Conservation (phyloP, 2,113 vertebrate genomes). For the Vireo altiloquus region DNA sequence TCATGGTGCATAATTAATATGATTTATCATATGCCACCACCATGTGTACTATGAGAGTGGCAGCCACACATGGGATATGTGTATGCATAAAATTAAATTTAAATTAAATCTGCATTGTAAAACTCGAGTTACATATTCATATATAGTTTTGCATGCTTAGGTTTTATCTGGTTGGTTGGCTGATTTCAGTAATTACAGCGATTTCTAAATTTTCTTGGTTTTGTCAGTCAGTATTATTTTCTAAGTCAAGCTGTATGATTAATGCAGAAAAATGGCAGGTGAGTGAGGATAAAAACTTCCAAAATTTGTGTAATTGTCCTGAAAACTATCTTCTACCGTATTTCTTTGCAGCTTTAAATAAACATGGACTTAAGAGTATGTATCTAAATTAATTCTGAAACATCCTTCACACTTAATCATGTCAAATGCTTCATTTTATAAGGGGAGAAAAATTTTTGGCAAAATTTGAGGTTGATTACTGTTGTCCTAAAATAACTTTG, state of each 20-base stretch:
- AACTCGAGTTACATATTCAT: background rate
- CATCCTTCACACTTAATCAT: background rate
- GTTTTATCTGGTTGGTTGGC: background rate
- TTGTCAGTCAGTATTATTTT: background rate
- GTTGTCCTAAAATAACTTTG: background rate
- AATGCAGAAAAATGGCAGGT: background rate
- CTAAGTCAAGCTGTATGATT: background rate
- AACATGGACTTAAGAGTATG: background rate
- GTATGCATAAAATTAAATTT: background rate
- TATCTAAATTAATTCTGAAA: background rate
- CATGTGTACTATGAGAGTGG: background rate
- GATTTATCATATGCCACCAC: background rate
- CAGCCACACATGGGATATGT: background rate
- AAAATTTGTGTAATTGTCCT: background rate
- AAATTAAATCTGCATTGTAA: constrained; percentile 11
- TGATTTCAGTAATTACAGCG: background rate
- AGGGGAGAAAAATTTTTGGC: background rate
- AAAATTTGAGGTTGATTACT: background rate
- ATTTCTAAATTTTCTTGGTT: background rate
- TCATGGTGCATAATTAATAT: background rate
- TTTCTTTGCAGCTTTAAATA: background rate
- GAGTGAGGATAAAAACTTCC: background rate
- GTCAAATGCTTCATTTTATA: background rate
- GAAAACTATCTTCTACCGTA: background rate
- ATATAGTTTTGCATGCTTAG: background rate